phyloP scores from a whole-genome alignment of 2,888 invertebrate genomes.

The Stegophylla sp. region DNA sequence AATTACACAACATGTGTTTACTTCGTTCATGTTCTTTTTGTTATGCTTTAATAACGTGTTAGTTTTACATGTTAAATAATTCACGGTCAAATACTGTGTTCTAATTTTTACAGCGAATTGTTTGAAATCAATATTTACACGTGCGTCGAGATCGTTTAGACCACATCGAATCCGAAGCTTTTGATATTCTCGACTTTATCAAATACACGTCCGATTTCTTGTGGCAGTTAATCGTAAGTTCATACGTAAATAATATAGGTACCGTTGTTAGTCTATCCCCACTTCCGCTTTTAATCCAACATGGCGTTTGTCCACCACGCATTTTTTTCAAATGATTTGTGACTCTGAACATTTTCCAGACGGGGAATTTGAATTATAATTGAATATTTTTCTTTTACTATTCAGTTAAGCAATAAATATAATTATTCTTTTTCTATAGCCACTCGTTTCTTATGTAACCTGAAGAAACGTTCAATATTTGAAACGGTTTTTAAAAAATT shows the following conservation, averaged over 20 bases:
- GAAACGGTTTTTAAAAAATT: no score
- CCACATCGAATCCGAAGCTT: not conserved
- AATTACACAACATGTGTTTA: no score
- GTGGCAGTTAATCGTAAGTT: conserved; percentile 47
- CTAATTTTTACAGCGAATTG: not conserved
- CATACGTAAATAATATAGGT: not conserved
- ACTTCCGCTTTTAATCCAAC: not conserved
- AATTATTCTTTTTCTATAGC: no score
- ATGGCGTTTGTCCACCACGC: conserved; percentile 9
- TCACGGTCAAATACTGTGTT: not conserved
- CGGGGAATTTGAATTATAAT: no score
- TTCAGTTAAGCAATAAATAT: no score
- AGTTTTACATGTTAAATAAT: not conserved
- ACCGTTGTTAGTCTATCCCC: not conserved
- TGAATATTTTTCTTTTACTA: no score
- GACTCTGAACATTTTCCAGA: no score
- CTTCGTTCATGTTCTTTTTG: not conserved
- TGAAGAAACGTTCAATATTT: no score
- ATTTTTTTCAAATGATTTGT: no score
- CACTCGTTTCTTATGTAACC: no score
- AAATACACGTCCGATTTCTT: conserved; percentile 10
- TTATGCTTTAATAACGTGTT: not conserved
- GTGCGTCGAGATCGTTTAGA: not conserved
- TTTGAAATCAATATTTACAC: not conserved
- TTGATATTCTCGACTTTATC: conserved; percentile 38